Percentiles rank a stretch among this genome's conserved stretches.
phyloP scores from a whole-genome alignment of 1,140 invertebrate species.

The Helicoverpa armigera region DNA sequence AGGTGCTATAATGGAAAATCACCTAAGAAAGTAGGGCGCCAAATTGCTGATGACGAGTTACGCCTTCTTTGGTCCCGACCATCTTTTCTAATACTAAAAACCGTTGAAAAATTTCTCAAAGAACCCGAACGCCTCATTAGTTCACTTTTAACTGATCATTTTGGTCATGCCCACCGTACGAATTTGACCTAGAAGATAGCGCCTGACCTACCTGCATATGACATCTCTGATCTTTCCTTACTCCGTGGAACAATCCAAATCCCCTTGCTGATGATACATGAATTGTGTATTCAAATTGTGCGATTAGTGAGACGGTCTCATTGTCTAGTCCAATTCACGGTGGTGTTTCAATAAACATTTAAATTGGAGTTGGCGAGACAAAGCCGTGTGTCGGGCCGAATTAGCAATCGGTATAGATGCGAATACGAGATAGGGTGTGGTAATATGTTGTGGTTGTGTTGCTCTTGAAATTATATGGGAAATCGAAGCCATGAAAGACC shows the following conservation, averaged over 20 bases:
- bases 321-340: conserved; percentile 48
- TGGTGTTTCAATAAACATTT: conserved; percentile 71
- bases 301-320: conserved; percentile 45
- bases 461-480: neutral
- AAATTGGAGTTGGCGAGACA: conserved; percentile 60
- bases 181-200: too few species aligned
- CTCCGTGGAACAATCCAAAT: conserved; percentile 17
- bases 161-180: too few species aligned
- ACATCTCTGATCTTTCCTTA: neutral
- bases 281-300: conserved; percentile 48
- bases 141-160: too few species aligned
- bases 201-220: neutral
- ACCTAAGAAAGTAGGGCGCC: too few species aligned
- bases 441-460: conserved; percentile 23
- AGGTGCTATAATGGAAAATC: too few species aligned
- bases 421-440: neutral
- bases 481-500: neutral
- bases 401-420: conserved; percentile 17
- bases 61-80: too few species aligned
- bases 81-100: too few species aligned
- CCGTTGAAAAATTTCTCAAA: too few species aligned
- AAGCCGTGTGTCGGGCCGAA: conserved; percentile 24
- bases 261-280: conserved; percentile 28
- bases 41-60: too few species aligned
- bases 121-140: too few species aligned